Evolutionary conservation across 2,797 vertebrate species (phyloP).

Genomic region (Hypotaenidia philippensis): DNA sequence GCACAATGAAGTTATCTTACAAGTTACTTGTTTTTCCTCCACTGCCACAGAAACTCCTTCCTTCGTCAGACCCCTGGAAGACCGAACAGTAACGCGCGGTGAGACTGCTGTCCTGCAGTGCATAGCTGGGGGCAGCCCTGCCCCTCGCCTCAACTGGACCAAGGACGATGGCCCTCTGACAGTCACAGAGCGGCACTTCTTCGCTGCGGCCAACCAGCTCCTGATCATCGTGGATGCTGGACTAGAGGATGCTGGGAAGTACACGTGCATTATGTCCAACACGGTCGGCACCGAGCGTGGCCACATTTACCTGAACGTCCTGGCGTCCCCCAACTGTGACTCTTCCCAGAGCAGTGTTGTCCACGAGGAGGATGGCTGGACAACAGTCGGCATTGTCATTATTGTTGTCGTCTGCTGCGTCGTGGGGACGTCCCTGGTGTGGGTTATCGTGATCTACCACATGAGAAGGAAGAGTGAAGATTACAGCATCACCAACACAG

Average conservation of each 20-base stretch:
- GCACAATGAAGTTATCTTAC: not conserved
- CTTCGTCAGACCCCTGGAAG: conserved; percentile 84
- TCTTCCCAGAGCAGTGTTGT: conserved; percentile 72
- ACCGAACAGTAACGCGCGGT: conserved; percentile 83
- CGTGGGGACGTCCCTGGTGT: conserved; percentile 86
- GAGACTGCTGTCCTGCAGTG: conserved; percentile 87
- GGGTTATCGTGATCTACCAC: conserved; percentile 89
- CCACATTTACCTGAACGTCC: conserved; percentile 84
- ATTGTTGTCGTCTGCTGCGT: conserved; percentile 89
- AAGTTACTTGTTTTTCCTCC: not conserved
- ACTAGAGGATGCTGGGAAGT: conserved; percentile 85
- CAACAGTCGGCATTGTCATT: conserved; percentile 85
- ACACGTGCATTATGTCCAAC: conserved; percentile 88
- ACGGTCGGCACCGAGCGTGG: conserved; percentile 86
- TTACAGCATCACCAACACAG: conserved; percentile 88
- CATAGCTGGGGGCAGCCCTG: conserved; percentile 86
- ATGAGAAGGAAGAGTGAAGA: conserved; percentile 87
- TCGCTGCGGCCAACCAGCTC: conserved; percentile 86
- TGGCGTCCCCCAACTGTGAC: conserved; percentile 84
- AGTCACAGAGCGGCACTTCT: conserved; percentile 86
- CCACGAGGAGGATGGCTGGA: conserved; percentile 84
- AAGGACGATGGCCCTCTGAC: conserved; percentile 84
- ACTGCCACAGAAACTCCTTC: conserved; percentile 85
- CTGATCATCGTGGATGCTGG: conserved; percentile 87
- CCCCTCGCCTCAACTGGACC: conserved; percentile 88